A percentile compares a stretch with the other conserved stretches of the same genome.
Evolutionary conservation across 92 coral and sea anemone species (phyloP).

Genomic region (Meandrina meandrites): DNA sequence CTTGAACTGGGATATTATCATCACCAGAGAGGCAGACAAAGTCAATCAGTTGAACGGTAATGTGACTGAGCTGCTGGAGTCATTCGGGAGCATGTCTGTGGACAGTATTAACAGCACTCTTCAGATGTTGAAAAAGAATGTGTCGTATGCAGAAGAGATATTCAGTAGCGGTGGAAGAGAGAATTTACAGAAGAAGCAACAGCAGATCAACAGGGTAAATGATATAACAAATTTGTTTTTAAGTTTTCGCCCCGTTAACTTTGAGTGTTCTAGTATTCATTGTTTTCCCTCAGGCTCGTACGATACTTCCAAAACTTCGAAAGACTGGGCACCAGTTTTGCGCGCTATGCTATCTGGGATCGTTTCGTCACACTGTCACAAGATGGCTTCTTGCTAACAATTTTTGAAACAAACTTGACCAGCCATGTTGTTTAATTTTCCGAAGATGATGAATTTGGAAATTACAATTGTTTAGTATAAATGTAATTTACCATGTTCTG

Average conservation of each 20-base stretch:
- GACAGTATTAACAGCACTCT: conserved; percentile 79
- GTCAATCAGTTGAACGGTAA: conserved; percentile 64
- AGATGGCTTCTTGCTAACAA: not conserved
- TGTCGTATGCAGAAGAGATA: conserved; percentile 67
- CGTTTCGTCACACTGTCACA: not conserved
- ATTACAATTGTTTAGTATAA: not conserved
- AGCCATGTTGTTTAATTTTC: not conserved
- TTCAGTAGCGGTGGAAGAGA: conserved; percentile 76
- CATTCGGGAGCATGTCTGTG: conserved; percentile 84
- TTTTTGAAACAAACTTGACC: not conserved
- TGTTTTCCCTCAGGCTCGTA: too few relatives aligned
- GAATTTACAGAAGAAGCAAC: conserved; percentile 63
- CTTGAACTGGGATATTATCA: conserved; percentile 80
- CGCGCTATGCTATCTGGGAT: not conserved
- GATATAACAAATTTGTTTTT: not conserved
- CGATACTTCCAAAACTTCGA: not conserved
- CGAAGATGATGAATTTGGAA: not conserved
- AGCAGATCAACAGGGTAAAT: conserved; percentile 74
- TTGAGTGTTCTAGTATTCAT: not conserved
- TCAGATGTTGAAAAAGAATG: conserved; percentile 64
- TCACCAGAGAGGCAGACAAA: conserved; percentile 62
- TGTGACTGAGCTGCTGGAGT: conserved; percentile 71
- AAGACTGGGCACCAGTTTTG: not conserved
- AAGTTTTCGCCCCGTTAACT: not conserved
- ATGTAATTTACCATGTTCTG: too few relatives aligned